phyloP scores from a whole-genome alignment of 2,113 vertebrate genomes.

The Cricetomys ansorgei region DNA sequence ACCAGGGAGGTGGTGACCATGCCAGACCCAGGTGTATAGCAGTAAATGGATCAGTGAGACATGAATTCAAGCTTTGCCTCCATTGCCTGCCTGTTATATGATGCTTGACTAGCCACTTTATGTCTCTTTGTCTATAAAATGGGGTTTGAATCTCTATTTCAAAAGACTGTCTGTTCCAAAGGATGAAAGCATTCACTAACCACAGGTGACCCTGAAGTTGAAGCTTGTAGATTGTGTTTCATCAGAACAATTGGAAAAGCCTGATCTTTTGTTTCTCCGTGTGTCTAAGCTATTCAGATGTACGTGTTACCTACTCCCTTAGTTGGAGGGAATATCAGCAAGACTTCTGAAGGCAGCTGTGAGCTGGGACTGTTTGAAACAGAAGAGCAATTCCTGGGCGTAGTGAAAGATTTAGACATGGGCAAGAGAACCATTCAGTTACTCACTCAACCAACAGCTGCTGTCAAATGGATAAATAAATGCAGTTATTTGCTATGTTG shows the following conservation, averaged over 20 bases:
- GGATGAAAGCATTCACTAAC: background rate
- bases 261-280: background rate
- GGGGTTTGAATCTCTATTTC: background rate
- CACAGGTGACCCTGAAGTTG: background rate
- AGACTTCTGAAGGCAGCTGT: background rate
- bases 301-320: no score
- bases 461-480: background rate
- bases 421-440: background rate
- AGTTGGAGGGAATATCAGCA: background rate
- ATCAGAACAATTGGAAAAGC: background rate
- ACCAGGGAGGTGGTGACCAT: background rate
- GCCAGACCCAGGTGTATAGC: rapidly evolving
- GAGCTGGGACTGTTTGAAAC: background rate
- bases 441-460: background rate
- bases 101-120: background rate
- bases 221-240: background rate
- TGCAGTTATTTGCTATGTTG: background rate
- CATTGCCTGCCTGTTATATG: background rate
- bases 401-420: background rate
- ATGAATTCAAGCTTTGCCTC: background rate
- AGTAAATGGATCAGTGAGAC: background rate
- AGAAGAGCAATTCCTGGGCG: background rate
- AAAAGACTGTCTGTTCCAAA: background rate
- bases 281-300: background rate
- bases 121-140: background rate